Evolutionary conservation across 2,113 vertebrate species (phyloP), one percentile per base, ranked within the genome.

Genomic region (Pontoporia blainvillei): DNA sequence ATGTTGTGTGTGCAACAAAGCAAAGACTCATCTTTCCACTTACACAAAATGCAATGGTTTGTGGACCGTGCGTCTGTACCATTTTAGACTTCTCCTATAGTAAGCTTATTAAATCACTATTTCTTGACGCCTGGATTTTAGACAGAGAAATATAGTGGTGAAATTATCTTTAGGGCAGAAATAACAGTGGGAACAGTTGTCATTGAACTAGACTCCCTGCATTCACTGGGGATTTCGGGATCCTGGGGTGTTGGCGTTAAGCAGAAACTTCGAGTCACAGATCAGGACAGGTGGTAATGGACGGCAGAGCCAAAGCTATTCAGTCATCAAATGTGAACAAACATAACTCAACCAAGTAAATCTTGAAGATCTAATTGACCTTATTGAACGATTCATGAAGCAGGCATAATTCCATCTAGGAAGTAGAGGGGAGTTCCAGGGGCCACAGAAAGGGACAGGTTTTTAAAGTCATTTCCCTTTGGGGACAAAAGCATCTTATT

Each of bases 251-350:
- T 52, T 1, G 27, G 36, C 23, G 11, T 41, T 54, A 57, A 49
- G 29, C 34, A 41, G 66, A 69, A 81, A 1, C 67, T n/a, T 61
- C 31, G 36, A 75, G 17, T 69, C 44, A 69, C 67, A 86, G 39
- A 41, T 1, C 0, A 36, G 72, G 36, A 76, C 36, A 36, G 0
- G 0, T 27, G 66, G n/a, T 46, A 23, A 78, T 0, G 8, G n/a
- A 25, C 5, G 27, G 64, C 2, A 69, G 69, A 39, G 31, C 20
- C 14, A 17, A 29, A 27, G 71, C 44, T 41, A 21, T 27, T 52
- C 36, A 36, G 49, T 3, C 1, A 17, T 31, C 54, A 49, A n/a
- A 57, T 79, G 23, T 5, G 49, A 79, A 54, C 36, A 14, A 57
- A 13, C 76, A 79, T 36, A 79, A 54, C 8, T n/a, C 49, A 78